Evolutionary conservation across 2,797 vertebrate species (phyloP).

Genomic region (Tinamus major): DNA sequence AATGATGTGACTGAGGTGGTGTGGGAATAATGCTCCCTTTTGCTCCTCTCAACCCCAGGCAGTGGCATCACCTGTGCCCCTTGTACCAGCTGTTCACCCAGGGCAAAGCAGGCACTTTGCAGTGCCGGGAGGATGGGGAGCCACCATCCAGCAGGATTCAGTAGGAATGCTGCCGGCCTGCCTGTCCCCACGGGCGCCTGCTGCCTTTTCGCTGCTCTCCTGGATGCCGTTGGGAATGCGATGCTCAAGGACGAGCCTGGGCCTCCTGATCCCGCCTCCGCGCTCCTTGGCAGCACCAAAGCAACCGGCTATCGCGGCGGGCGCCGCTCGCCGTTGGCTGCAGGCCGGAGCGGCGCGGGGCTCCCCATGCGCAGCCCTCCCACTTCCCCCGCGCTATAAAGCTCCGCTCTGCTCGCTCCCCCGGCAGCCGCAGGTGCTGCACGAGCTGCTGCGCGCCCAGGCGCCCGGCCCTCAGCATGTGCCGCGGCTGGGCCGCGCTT

Average conservation of each 20-base stretch:
- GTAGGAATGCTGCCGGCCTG: background rate
- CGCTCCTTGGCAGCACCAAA: background rate
- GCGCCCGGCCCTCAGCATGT: conserved; percentile 82
- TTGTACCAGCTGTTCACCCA: too few species aligned
- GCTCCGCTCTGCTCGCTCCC: rapidly evolving
- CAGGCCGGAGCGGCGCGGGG: background rate
- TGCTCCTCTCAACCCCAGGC: background rate
- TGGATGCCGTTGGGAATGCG: conserved; percentile 36
- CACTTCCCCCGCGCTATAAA: conserved; percentile 67
- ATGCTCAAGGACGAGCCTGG: conserved; percentile 60
- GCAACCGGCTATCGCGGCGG: conserved; percentile 19
- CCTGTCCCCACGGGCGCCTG: background rate
- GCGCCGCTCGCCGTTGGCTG: conserved; percentile 65
- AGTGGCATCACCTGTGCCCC: too few species aligned
- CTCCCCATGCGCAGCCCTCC: conserved; percentile 38
- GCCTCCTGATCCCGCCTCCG: background rate
- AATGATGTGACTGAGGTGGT: background rate
- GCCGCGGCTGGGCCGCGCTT: conserved; percentile 85
- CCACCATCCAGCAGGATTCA: background rate
- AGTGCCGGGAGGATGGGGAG: rapidly evolving
- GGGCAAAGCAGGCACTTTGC: background rate
- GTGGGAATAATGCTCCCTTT: background rate
- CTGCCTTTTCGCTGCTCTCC: conserved; percentile 29
- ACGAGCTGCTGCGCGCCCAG: background rate
- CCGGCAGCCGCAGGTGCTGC: background rate